Base-by-base conservation (phyloP, 2,113 vertebrate genomes). In the Herpailurus yagouaroundi region DNA sequence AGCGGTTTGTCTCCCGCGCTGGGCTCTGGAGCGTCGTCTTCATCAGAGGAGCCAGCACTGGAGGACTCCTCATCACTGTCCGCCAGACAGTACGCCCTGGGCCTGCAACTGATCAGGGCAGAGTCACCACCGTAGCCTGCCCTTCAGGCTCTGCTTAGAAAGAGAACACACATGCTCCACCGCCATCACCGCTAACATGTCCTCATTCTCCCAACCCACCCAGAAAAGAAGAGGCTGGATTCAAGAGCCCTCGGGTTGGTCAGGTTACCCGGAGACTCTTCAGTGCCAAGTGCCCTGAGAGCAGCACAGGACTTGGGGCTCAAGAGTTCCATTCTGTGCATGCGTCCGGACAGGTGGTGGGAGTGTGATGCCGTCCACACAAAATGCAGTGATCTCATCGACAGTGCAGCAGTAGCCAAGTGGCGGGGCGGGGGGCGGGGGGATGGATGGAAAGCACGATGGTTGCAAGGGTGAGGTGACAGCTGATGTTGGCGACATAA, bases 41-140 rank as follows among this genome's bases (percentile, higher is more conserved):
- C 99, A 38, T 99, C 99, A 0, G 99, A 99, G 57, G 99, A 99
- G 64, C 99, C 99, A 0, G 99, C 99, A 7, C 99, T 99, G 91
- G 99, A 99, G 1, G 99, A 99, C 94, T 99, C 99, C 97, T 99
- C 99, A 69, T 99, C 99, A 0, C 99, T 99, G 99, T 99, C 99
- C 1, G 99, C 99, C 94, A 99, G 99, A 92, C 99, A 99, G 98
- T 99, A 99, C 0, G 99, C 99, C 97, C 99, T 99, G 57, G 99
- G 99, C 98, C 99, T 99, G 99, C 97, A 98, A 98, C 99, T 99
- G 97, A 98, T 97, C 71, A 68, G 91, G 36, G 77, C 31, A 93
- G 81, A 96, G 92, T 57, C 91, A 98, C 15, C 77, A 92, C 68
- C 0, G 0, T 2, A 25, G 80, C 52, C 60, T 8, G 36, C 14